Conservation (phyloP, 2,888 invertebrate species). For the Carpatolechia fugitivella region DNA sequence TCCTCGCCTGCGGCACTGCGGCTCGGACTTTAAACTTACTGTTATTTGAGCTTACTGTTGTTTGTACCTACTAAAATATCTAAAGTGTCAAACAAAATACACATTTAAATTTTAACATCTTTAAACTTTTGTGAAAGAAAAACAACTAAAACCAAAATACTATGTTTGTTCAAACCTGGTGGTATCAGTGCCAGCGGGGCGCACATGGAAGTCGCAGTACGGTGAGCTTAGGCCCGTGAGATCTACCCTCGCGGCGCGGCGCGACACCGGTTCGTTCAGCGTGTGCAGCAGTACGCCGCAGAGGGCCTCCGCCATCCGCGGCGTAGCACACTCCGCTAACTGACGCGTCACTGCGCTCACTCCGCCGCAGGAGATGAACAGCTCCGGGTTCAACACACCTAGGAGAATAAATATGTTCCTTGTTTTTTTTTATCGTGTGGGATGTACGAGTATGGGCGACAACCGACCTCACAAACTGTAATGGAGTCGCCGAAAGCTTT, state of each 20-base stretch:
- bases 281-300: slow-evolving; percentile 92
- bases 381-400: slow-evolving; percentile 90
- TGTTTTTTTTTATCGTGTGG: not conserved
- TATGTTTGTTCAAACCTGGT: slow-evolving; percentile 85
- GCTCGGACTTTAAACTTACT: too few relatives aligned
- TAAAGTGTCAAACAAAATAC: too few relatives aligned
- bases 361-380: slow-evolving; percentile 90
- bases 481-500: too few relatives aligned
- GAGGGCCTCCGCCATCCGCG: slow-evolving; percentile 93
- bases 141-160: too few relatives aligned
- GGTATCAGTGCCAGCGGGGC: slow-evolving; percentile 84
- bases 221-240: slow-evolving; percentile 92
- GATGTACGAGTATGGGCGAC: not conserved
- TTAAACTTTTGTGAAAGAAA: too few relatives aligned
- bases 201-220: slow-evolving; percentile 94
- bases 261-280: slow-evolving; percentile 89
- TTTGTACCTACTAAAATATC: too few relatives aligned
- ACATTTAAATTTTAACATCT: too few relatives aligned
- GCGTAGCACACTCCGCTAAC: slow-evolving; percentile 90
- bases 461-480: not conserved
- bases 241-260: slow-evolving; percentile 87
- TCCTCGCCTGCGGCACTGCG: too few relatives aligned
- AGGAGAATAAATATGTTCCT: slow-evolving; percentile 11
- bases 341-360: slow-evolving; percentile 90
- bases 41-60: too few relatives aligned